Conservation (phyloP, 1,140 invertebrate genomes). For the Pachyrhynchus sulphureomaculatus region DNA sequence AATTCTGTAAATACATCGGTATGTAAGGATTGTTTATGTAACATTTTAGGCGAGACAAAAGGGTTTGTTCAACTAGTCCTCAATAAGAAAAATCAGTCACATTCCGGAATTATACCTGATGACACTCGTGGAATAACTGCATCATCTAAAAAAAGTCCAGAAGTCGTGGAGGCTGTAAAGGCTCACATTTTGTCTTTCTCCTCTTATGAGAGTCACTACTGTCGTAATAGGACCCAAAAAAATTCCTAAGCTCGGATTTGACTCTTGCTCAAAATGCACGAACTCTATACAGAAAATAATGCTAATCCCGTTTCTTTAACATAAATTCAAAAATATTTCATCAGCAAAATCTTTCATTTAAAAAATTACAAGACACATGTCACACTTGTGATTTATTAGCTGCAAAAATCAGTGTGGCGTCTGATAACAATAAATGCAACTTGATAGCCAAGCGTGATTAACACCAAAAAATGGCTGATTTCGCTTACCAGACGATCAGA, state of each 20-base stretch:
- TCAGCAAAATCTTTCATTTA: neutral
- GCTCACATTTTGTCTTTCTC: neutral
- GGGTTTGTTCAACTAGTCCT: neutral
- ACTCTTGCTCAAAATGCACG: no score
- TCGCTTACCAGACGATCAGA: no score
- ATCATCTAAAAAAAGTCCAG: neutral
- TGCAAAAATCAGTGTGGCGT: neutral
- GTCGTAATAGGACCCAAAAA: neutral
- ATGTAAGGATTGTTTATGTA: neutral
- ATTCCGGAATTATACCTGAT: neutral
- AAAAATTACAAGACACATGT: conserved; percentile 1
- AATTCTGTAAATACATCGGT: neutral
- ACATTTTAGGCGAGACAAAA: neutral
- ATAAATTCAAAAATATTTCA: no score
- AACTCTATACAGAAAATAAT: no score
- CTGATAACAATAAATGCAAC: neutral
- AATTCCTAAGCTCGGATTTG: neutral
- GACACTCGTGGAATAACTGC: neutral
- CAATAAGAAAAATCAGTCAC: neutral
- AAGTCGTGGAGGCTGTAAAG: neutral
- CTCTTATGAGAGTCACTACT: neutral
- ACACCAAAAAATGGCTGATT: neutral
- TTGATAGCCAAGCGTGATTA: neutral
- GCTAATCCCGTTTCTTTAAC: no score
- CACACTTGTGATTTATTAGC: neutral